Base-by-base conservation (phyloP, 2,797 vertebrate species). In the Limnodromus scolopaceus region DNA sequence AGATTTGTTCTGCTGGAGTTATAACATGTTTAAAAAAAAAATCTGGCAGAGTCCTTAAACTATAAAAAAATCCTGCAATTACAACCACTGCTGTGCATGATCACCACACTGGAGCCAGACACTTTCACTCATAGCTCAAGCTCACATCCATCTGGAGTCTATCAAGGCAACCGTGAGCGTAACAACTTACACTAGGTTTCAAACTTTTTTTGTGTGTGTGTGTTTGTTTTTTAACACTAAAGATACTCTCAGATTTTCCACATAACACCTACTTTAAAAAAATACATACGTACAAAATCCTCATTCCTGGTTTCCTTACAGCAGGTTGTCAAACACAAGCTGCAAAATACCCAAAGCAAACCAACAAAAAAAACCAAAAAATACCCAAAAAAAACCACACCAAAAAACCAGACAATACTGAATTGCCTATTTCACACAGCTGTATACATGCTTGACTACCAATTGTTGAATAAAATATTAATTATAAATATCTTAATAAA, bases 141-240 rank as follows among this genome's bases (percentile, higher is more conserved):
- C 98, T 97, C 98, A 96, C 97, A 95, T 97, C 98, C 99, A 99
- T 99, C 99, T 99, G 99, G 99, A 99, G 98, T 98, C 98, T 98
- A 99, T 99, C 99, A 99, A 98, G 98, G 97, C 96, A 97, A 89
- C 97, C 41, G 28, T 97, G 97, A 98, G 98, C 22, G 34, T 97
- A 98, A 98, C 98, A 98, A 98, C 98, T 98, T 98, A 96, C 98
- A 98, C 98, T 95, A 95, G 64, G 85, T 94, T 96, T 97, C 96
- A 94, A 95, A 97, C 93, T 93, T 90, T 77, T 77, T 97, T 96
- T 96, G 77, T 70, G 23, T 79, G 14, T 27, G 10, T 60, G 55
- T 94, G 95, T 97, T 97, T 93, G 95, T 96, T 97, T 97, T 97
- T 97, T 91, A 98, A 98, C 96, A 95, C 94, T 96, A 64, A 94